Base-by-base conservation (phyloP, 2,888 invertebrate genomes). In the Mythimna albipuncta region DNA sequence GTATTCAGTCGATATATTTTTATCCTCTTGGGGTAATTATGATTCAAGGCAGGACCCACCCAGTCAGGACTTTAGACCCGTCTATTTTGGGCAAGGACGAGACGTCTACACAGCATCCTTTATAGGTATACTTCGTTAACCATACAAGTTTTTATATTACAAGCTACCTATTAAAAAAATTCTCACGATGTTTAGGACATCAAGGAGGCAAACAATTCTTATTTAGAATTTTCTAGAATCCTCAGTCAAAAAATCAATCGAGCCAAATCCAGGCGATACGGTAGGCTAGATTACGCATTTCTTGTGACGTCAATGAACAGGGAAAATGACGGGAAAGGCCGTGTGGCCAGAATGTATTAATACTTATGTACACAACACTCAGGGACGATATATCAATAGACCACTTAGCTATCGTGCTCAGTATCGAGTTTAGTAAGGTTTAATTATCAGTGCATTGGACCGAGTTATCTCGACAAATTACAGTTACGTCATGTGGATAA, bases 391-490 rank as follows among this genome's bases (percentile, higher is more conserved):
- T 65, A 84, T 77, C 82, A 76, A 85, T 82, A 79, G n/a, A 75
- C 67, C 75, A 85, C 84, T 85, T 84, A 72, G 70, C 71, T 57
- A 77, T 74, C 64, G 77, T 78, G 80, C 85, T 77, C 77, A 75
- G 75, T 77, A 70, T 74, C 63, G 77, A 79, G 80, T 87, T 79
- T 77, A 75, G 75, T 79, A 70, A 82, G 79, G 66, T 75, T 84
- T 84, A 81, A 87, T 86, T 89, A 88, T 90, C 88, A 87, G 87
- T 83, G 85, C 86, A 88, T 79, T 87, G 85, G 85, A 86, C 84
- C 85, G 83, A 85, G 88, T 84, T 90, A 91, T 90, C 90, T 83
- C 71, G 72, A 69, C 79, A 67, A 72, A 77, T 69, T 70, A 70
- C 55, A 83, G 68, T 79, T 83, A 79, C 77, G 75, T 77, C 74